Conservation (phyloP, 1,140 invertebrate species). For the Drosophila sulfurigaster region DNA sequence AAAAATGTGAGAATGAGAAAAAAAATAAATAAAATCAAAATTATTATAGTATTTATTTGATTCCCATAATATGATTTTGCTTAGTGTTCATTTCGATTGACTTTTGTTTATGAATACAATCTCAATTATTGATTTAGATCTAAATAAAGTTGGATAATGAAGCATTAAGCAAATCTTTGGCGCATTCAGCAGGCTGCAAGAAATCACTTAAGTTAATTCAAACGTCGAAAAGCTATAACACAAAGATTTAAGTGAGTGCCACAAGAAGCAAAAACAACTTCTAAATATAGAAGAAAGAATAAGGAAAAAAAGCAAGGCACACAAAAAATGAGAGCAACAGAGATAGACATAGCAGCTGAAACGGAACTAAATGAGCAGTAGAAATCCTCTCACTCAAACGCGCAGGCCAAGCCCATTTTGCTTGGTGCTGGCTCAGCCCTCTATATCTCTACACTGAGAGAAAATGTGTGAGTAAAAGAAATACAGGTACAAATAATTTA, state of each 20-base stretch:
- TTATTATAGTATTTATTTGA: too few species aligned
- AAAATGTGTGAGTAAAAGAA: neutral
- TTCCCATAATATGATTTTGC: too few species aligned
- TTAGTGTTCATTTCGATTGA: too few species aligned
- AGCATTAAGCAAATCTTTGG: constrained; percentile 1
- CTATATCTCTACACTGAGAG: constrained; percentile 23
- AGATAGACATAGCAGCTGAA: constrained; percentile 9
- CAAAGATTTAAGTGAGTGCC: constrained; percentile 40
- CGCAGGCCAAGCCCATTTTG: constrained; percentile 75
- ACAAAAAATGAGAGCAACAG: constrained; percentile 2
- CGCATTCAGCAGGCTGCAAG: constrained; percentile 18
- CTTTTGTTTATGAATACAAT: neutral
- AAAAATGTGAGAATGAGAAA: too few species aligned
- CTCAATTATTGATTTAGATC: neutral
- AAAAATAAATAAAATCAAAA: too few species aligned
- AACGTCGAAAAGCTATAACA: constrained; percentile 33
- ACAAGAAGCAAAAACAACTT: constrained; percentile 29
- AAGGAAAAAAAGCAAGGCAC: neutral
- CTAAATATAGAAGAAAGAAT: constrained; percentile 46
- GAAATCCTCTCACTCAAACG: constrained; percentile 63
- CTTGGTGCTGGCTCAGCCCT: constrained; percentile 40
- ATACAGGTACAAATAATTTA: neutral
- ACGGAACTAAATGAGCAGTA: constrained; percentile 47
- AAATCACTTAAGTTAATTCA: constrained; percentile 55
- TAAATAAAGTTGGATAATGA: constrained; percentile 1